A percentile compares a stretch with the other conserved stretches of the same genome.
Evolutionary conservation across 2,113 vertebrate species (phyloP).

Genomic region (Rhinogobius similis): DNA sequence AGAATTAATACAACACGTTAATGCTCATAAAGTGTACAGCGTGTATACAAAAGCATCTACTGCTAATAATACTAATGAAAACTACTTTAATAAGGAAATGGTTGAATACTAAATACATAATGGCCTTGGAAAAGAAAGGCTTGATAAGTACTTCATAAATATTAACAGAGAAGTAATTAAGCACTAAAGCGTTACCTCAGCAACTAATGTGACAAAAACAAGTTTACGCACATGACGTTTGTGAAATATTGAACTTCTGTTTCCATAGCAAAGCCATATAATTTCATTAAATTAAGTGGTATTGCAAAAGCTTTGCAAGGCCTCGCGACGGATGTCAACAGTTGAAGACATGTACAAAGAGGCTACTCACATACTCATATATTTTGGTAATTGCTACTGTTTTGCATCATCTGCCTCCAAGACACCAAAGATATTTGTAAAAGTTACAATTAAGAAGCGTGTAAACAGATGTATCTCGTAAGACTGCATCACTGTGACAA

Average conservation of each 20-base stretch:
- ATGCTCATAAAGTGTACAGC: too few relatives aligned
- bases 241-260: background rate
- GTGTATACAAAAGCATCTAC: too few relatives aligned
- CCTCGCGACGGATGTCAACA: too few relatives aligned
- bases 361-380: background rate
- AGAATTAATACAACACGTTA: too few relatives aligned
- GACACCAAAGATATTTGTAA: background rate
- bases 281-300: background rate
- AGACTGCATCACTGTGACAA: background rate
- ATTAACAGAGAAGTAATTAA: too few relatives aligned
- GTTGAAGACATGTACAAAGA: background rate
- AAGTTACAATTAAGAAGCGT: background rate
- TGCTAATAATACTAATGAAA: too few relatives aligned
- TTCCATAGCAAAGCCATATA: background rate
- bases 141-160: too few relatives aligned
- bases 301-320: background rate
- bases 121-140: too few relatives aligned
- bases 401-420: conserved; percentile 6
- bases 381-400: background rate
- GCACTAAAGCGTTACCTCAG: background rate
- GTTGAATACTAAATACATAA: too few relatives aligned
- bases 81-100: too few relatives aligned
- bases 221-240: background rate
- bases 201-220: background rate
- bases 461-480: background rate